Evolutionary conservation across 2,113 vertebrate species (phyloP), one percentile per base, ranked within the genome.

Genomic region (Polyodon spathula): DNA sequence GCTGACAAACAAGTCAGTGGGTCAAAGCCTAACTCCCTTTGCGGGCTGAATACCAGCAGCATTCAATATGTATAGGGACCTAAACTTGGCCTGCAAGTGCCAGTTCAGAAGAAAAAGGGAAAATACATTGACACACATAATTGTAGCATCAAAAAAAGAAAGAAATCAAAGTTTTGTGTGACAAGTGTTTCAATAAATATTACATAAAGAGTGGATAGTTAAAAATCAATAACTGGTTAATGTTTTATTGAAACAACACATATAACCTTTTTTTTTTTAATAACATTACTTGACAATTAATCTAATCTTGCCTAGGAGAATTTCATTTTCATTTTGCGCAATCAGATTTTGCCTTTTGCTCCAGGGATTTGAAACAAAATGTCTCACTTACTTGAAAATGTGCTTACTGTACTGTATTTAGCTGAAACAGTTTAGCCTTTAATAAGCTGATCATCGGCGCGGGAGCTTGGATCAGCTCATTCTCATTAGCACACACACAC

Each of bases 241-340:
- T 77, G 62, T 76, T 82, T 82, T 78, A 75, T 64, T 77, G 71
- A 82, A 84, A 81, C 72, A 78, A 81, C 78, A 69, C 59, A 73
- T 76, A 56, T 58, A 63, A 71, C 71, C 62, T 44, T 71, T 80
- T 70, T 79, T 79, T 76, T 70, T 79, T 79, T 76, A 81, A 79
- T 61, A 68, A 69, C 48, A 75, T 76, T 82, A 75, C 66, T 71
- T 73, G 66, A 75, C 76, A 73, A 74, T 0, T 70, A 58, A 76
- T 69, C 75, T 71, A 78, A 79, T 72, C 76, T 75, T 71, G 62
- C 60, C 77, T 1, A 63, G 60, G 64, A 62, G 79, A 78, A 75
- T 74, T 78, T 73, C 78, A 79, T 77, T 75, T 73, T 63, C 61
- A 63, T 71, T 68, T 65, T 63, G 61, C 77, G 66, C 68, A 77